Base-by-base conservation (phyloP, 2,888 invertebrate species). In the Meghimatium bilineatum region DNA sequence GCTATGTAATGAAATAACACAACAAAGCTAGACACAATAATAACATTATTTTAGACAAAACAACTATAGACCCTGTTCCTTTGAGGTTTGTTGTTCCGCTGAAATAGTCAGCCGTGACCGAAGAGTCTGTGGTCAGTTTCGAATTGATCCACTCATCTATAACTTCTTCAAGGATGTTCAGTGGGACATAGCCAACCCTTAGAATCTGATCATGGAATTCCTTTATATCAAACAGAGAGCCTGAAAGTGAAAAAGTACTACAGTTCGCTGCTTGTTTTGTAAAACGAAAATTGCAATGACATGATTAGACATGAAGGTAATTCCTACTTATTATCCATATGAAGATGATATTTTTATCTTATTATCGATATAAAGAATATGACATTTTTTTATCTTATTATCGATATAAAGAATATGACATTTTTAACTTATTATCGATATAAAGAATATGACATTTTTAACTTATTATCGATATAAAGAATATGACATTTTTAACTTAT, bases 151-250 rank as follows among this genome's bases (percentile, higher is more conserved):
- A 90, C 14, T 89, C 87, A 17, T 86, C 82, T 26, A 90, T 78
- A 6, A 88, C 85, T 12, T 90, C 88, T 75, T 92, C 92, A 36
- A 93, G 85, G 29, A 93, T 85, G 34, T 88, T 87, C 82, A 93
- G 78, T 0, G 93, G 91, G 12, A 89, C 89, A 38, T 89, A 86
- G 5, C 90, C 92, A 2, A 88, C 87, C 69, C 87, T 85, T 38
- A 93, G 85, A 12, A 93, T 86, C 77, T 90, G 89, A 38, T 93
- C 89, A 85, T 93, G 93, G 86, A 93, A 93, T 38, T 92, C 90
- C 77, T 88, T 88, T 23, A 92, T 72, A 85, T 92, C 89, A 85
- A 93, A 93, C 17, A 87, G 82, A 17, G 88, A 72, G 14, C 90
- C 90, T 90, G 85, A 49, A 72, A 72, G 38, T 44, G n/a, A 36